Percentiles rank a stretch among this genome's conserved stretches.
These are phyloP conservation scores for Tetragonula clypearis DNA, from an alignment of 1,140 invertebrate genomes.

Conservation along the genomic window DNA sequence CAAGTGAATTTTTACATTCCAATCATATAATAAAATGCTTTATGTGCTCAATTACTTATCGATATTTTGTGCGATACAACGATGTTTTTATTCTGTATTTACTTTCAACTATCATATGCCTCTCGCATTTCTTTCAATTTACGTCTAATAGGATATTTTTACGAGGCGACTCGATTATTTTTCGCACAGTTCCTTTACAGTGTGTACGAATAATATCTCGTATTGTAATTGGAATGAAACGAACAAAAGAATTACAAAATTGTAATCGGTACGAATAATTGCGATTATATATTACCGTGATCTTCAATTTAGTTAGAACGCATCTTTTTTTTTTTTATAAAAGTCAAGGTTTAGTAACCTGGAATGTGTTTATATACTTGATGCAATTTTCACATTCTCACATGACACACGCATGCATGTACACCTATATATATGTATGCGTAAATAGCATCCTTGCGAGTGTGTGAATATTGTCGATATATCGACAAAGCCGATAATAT, in stretches of 20 bases:
- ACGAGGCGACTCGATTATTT: background rate
- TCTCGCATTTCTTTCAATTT: background rate
- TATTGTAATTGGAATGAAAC: background rate
- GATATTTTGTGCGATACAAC: constrained; percentile 52
- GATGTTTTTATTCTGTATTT: constrained; percentile 33
- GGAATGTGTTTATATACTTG: background rate
- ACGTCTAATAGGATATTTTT: constrained; percentile 19
- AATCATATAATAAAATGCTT: constrained; percentile 54
- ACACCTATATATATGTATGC: background rate
- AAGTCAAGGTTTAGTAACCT: background rate
- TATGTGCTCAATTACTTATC: constrained; percentile 40
- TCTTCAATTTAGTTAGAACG: background rate
- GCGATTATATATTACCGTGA: background rate
- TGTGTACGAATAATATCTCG: background rate
- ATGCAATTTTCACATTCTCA: background rate
- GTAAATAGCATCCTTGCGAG: background rate
- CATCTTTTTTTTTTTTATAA: background rate
- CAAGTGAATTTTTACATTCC: constrained; percentile 41
- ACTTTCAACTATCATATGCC: constrained; percentile 17
- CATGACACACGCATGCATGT: background rate
- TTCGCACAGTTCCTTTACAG: background rate
- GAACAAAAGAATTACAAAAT: background rate
- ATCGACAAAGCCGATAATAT: background rate
- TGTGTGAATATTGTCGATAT: background rate
- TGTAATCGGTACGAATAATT: background rate